Conservation (phyloP, 30 jellyfish, hydroid and myxozoan genomes). For the Pelagia noctiluca region DNA sequence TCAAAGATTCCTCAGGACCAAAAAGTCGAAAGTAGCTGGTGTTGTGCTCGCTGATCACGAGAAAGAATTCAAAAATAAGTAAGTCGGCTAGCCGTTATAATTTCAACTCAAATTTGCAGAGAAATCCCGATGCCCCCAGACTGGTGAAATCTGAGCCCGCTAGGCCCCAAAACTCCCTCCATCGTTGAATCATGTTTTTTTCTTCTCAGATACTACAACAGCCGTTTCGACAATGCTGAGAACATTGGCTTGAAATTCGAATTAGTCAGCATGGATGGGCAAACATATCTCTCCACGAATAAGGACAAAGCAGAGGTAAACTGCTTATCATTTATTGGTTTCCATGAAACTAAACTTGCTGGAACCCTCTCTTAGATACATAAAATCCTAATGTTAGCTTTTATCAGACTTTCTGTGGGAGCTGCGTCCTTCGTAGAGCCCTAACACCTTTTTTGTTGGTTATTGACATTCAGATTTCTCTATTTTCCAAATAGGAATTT, state of each 20-base stretch:
- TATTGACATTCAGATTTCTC: too few relatives aligned
- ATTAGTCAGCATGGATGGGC: slow-evolving; percentile 39
- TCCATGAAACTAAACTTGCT: too few relatives aligned
- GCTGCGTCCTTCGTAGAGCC: too few relatives aligned
- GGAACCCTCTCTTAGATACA: too few relatives aligned
- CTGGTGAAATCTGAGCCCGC: too few relatives aligned
- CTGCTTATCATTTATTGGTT: too few relatives aligned
- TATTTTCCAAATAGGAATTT: too few relatives aligned
- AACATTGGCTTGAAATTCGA: slow-evolving; percentile 73
- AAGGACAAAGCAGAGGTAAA: slow-evolving; percentile 58
- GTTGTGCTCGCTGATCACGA: slow-evolving; percentile 94
- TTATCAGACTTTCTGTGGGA: too few relatives aligned
- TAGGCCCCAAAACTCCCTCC: too few relatives aligned
- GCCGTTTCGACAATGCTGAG: slow-evolving; percentile 93
- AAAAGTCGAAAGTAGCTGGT: slow-evolving; percentile 75
- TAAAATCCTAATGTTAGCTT: too few relatives aligned
- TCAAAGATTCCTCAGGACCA: slow-evolving; percentile 85
- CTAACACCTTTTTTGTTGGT: not conserved
- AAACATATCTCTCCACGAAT: slow-evolving; percentile 46
- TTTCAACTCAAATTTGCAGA: too few relatives aligned
- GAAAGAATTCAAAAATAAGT: slow-evolving; percentile 82
- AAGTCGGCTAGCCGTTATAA: slow-evolving; percentile 13
- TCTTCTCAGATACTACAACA: slow-evolving; percentile 86
- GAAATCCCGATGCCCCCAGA: too few relatives aligned
- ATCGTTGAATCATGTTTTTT: not conserved